Evolutionary conservation across 2,888 invertebrate genomes (phyloP).

Genomic region (Lissonota sp.): DNA sequence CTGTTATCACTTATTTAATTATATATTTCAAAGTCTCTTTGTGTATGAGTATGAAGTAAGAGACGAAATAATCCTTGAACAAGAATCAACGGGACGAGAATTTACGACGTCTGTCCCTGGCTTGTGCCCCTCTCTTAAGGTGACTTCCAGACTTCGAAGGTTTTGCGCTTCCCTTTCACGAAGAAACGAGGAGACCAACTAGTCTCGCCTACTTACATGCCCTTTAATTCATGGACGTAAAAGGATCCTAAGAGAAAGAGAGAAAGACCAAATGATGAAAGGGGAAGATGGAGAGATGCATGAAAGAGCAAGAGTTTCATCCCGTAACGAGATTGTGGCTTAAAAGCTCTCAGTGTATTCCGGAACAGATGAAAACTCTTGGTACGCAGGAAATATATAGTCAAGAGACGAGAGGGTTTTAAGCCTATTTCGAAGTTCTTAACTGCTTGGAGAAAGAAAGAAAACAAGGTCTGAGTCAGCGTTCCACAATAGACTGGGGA

Average conservation of each 20-base stretch:
- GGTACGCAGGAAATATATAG: conserved; percentile 11
- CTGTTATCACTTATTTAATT: too few species aligned
- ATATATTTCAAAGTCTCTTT: too few species aligned
- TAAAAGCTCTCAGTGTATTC: conserved; percentile 28
- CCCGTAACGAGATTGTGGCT: conserved; percentile 50
- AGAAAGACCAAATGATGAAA: background rate
- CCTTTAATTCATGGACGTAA: conserved; percentile 43
- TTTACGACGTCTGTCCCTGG: conserved; percentile 37
- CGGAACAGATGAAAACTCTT: conserved; percentile 27
- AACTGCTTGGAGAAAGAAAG: conserved; percentile 4
- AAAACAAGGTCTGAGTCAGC: background rate
- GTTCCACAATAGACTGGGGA: conserved; percentile 17
- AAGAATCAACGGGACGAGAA: conserved; percentile 20
- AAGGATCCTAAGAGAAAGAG: conserved; percentile 26
- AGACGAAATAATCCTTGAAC: conserved; percentile 30
- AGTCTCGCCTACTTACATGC: conserved; percentile 21
- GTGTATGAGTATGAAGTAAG: background rate
- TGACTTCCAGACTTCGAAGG: conserved; percentile 19
- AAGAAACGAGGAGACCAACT: conserved; percentile 5
- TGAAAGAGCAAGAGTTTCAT: conserved; percentile 10
- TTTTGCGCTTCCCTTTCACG: conserved; percentile 16
- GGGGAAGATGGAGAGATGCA: background rate
- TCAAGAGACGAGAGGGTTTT: conserved; percentile 9
- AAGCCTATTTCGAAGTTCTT: conserved; percentile 44
- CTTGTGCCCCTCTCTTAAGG: conserved; percentile 20